Base-by-base conservation (phyloP, 30 jellyfish, hydroid and myxozoan species). In the Aurelia coerulea region DNA sequence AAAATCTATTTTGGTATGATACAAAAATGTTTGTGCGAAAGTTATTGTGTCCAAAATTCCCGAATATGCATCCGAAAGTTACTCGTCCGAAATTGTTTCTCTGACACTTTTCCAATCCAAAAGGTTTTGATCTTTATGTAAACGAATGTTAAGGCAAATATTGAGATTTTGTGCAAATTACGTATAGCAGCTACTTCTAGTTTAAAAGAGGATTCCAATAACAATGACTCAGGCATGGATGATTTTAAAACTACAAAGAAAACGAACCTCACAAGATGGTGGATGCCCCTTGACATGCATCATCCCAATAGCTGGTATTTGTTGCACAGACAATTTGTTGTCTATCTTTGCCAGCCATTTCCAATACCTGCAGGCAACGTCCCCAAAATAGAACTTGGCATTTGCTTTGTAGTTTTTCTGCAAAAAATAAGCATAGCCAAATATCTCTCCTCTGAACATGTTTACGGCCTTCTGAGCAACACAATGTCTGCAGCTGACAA, bases 331-430 rank as follows among this genome's bases (percentile, higher is more conserved):
- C 31, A 79, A n/a, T 15, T 62, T 69, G 11, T 33, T 5, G 35
- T 63, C 79, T 15, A 52, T 31, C 18, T 62, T 79, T 31, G 53
- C 5, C n/a, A 80, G 74, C 67, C 62, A 81, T 67, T 66, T 66
- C 74, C 86, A 81, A n/a, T 60, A 81, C 77, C 62, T 37, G 74
- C 91, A 81, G 33, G 76, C 76, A 18, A 81, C 91, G 52, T 81
- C 87, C 2, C 85, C 65, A 33, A 81, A 81, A 42, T 76, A 81
- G 53, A 65, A 81, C 75, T 37, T 81, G 29, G 65, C 53, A 23
- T 81, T 81, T 51, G 46, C 2, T 78, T 42, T 68, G 53, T 60
- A 67, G 33, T 59, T 65, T 67, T 49, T 81, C 74, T 60, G 58
- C 63, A 81, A 68, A 60, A 10, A 81, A 52, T 60, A 50, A 42